phyloP scores from a whole-genome alignment of 1,140 invertebrate genomes.

The Homarus americanus region DNA sequence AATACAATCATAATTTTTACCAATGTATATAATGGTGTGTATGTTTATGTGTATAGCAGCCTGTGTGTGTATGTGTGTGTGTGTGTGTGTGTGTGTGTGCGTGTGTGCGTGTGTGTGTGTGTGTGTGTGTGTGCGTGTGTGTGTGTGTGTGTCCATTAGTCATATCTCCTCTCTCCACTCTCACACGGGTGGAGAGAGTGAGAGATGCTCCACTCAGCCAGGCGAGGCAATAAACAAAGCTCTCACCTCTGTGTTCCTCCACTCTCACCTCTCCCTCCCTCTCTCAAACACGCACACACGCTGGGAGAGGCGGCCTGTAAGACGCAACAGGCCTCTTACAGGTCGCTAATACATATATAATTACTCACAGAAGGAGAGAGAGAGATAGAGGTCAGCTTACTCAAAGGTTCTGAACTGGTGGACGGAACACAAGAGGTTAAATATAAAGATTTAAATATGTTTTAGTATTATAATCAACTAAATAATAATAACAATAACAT shows the following conservation, averaged over 20 bases:
- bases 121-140: not conserved
- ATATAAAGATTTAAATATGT: not conserved
- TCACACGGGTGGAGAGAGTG: not conserved
- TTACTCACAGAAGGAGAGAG: not conserved
- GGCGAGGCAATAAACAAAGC: not conserved
- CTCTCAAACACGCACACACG: not conserved
- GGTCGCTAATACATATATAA: not conserved
- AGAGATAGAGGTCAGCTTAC: not conserved
- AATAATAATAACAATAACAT: not conserved
- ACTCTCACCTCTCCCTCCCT: not conserved
- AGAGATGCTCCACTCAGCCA: not conserved
- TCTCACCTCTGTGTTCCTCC: not conserved
- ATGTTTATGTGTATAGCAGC: not conserved
- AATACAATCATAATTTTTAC: not conserved
- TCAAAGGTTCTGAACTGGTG: not conserved
- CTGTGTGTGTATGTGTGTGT: not conserved
- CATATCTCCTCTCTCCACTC: not conserved
- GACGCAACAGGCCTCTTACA: not conserved
- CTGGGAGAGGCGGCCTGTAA: not conserved
- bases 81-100: not conserved
- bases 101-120: not conserved
- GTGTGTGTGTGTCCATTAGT: not conserved
- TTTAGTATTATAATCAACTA: not conserved
- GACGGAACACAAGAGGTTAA: not conserved
- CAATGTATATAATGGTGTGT: not conserved